These are phyloP conservation scores for Progne subis DNA, from an alignment of 2,113 vertebrate genomes.

Conservation along the genomic window DNA sequence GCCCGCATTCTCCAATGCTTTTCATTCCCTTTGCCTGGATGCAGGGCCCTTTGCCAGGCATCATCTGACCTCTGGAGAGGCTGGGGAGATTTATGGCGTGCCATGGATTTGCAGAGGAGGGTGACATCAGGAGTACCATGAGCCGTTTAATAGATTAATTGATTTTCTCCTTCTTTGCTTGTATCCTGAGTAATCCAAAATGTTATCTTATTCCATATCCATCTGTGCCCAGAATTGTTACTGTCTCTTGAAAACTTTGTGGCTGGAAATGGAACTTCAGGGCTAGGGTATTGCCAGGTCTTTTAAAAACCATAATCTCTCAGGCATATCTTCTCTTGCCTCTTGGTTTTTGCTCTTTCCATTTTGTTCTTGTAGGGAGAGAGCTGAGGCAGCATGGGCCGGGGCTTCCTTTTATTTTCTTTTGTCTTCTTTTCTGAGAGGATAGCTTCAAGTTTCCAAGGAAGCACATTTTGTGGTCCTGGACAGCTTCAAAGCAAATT, in stretches of 20 bases:
- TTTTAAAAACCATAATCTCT: background rate
- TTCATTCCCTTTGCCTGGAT: accelerated
- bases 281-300: background rate
- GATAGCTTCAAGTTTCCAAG: background rate
- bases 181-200: no score
- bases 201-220: accelerated
- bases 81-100: background rate
- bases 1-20: background rate
- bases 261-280: background rate
- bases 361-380: accelerated
- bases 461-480: background rate
- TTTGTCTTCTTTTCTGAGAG: background rate
- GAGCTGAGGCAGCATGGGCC: background rate
- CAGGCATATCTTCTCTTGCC: background rate
- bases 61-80: background rate
- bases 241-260: background rate
- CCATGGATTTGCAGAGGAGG: background rate
- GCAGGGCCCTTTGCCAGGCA: accelerated
- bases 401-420: background rate
- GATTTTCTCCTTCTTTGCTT: background rate
- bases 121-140: background rate
- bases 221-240: no score
- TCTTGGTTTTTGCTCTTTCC: background rate
- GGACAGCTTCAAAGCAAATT: background rate
- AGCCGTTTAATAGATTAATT: background rate